A percentile compares a stretch with the other conserved stretches of the same genome.
Evolutionary conservation across 1,140 invertebrate species (phyloP).

Genomic region (Leptoteleia sp.): DNA sequence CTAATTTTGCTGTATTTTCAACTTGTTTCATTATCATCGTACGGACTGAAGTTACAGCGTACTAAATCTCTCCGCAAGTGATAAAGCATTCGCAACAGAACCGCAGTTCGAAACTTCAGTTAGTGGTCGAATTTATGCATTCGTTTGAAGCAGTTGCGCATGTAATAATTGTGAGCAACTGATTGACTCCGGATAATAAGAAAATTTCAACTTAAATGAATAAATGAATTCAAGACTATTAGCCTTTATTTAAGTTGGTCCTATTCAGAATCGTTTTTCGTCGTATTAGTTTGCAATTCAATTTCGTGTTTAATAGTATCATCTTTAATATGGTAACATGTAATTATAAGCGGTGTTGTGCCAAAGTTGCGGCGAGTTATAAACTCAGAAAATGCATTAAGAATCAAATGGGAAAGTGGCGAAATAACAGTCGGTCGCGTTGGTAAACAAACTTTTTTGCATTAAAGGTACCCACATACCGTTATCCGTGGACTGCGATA

Average conservation of each 20-base stretch:
- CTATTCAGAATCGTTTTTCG: no score
- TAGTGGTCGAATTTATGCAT: conserved; percentile 22
- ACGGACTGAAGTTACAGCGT: conserved; percentile 21
- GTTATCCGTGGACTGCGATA: conserved; percentile 59
- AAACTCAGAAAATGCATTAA: neutral
- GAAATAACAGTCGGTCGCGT: conserved; percentile 2
- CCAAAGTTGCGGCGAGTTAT: neutral
- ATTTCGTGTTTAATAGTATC: neutral
- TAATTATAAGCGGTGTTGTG: conserved; percentile 6
- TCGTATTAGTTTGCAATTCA: no score
- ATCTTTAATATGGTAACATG: neutral
- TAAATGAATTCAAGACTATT: neutral
- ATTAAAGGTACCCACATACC: conserved; percentile 17
- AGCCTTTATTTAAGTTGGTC: neutral
- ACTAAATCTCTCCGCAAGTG: conserved; percentile 33
- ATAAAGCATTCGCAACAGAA: conserved; percentile 23
- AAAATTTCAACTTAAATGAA: neutral
- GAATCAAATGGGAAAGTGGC: conserved; percentile 3
- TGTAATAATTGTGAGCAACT: conserved; percentile 10
- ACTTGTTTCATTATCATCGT: conserved; percentile 32
- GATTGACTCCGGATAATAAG: neutral
- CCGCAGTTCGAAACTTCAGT: conserved; percentile 32
- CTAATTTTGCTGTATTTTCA: conserved; percentile 33
- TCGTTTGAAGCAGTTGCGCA: conserved; percentile 5
- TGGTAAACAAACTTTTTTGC: neutral